Evolutionary conservation across 2,113 vertebrate species (phyloP), one percentile per base, ranked within the genome.

Genomic region (Tympanuchus pallidicinctus): DNA sequence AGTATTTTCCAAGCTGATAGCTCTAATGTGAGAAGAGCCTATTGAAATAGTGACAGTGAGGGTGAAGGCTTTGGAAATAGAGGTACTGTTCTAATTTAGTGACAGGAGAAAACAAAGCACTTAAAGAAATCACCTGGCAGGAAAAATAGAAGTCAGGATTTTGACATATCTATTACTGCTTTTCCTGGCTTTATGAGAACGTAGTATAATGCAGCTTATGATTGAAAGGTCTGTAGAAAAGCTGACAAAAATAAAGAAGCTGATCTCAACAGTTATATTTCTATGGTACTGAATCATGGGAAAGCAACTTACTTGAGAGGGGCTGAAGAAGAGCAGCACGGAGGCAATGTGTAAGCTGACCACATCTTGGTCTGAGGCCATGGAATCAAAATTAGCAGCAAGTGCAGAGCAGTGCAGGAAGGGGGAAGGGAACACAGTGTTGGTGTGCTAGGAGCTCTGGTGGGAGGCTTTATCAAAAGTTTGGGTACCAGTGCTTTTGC

Each of bases 191-290:
- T 94, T 90, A 48, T 95, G 27, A 54, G 65, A 90, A 38, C 91
- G 32, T 42, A 47, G 63, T 69, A 82, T 95, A 88, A 93, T 78
- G 65, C 61, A 81, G 70, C 11, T 91, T 86, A 7, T 94, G 94
- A 95, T 84, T 97, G 94, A 94, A 95, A 88, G 80, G 61, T 94
- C 91, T 93, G 75, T 78, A 81, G 88, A 78, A 96, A 94, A 96
- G 80, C 73, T 89, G 93, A 91, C 87, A 65, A 72, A 96, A 97
- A 96, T 95, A 95, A 95, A 96, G 91, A 2, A 94, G 91, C 89
- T 96, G 93, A 96, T 95, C 82, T 96, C 95, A 90, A 96, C 91
- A 86, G 95, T 91, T 94, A 88, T 81, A 94, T 94, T 96, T 91
- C 92, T 38, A 93, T 59, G 59, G 73, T 57, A 94, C 96, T 97